A percentile compares a stretch with the other conserved stretches of the same genome.
phyloP scores from a whole-genome alignment of 2,797 vertebrate genomes.

The Poeciliopsis infans region DNA sequence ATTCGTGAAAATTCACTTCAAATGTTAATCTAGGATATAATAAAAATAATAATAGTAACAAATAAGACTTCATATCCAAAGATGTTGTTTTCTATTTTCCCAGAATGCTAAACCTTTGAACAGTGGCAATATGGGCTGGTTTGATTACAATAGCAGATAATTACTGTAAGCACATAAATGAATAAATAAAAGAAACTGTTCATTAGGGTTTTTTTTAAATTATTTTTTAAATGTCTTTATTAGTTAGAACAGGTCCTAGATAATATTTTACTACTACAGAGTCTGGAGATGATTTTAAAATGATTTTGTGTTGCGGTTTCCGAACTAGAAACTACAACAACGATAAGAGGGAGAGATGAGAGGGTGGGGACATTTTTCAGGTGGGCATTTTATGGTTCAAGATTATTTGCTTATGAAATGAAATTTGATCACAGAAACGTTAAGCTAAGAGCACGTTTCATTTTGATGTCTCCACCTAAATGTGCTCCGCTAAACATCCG shows the following conservation, averaged over 20 bases:
- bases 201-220: too few species aligned
- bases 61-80: neutral
- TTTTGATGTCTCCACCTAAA: neutral
- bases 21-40: neutral
- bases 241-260: too few species aligned
- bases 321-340: too few species aligned
- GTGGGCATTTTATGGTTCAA: neutral
- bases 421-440: neutral
- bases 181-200: neutral
- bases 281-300: too few species aligned
- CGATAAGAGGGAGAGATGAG: too few species aligned
- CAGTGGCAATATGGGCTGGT: neutral
- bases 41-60: neutral
- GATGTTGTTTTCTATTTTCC: neutral
- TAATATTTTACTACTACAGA: too few species aligned
- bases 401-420: neutral
- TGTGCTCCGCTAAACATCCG: neutral
- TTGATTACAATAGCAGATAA: neutral
- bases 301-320: too few species aligned
- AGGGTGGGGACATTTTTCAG: neutral
- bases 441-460: neutral
- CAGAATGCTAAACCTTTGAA: neutral
- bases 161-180: neutral
- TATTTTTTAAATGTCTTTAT: too few species aligned
- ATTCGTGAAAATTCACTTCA: neutral